Percentiles rank a stretch among this genome's conserved stretches.
phyloP scores from a whole-genome alignment of 2,888 invertebrate species.

The Polietes domitor region DNA sequence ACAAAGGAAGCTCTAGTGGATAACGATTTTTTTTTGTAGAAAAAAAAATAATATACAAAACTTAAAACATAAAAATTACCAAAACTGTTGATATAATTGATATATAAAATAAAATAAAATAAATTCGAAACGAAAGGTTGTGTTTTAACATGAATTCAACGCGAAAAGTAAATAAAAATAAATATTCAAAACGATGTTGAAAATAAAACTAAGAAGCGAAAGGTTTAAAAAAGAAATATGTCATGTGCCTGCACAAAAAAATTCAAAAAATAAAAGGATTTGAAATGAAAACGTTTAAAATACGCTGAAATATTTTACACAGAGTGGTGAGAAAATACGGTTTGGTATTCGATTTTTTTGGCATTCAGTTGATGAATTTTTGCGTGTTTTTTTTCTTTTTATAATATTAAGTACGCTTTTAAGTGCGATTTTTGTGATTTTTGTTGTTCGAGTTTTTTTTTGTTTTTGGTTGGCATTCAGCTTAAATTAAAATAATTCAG shows the following conservation, averaged over 20 bases:
- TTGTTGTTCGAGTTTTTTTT: conserved; percentile 16
- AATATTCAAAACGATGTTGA: conserved; percentile 7
- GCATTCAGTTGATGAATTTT: conserved; percentile 55
- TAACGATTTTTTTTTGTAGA: conserved; percentile 10
- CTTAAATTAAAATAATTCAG: conserved; percentile 40
- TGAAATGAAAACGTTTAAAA: conserved; percentile 33
- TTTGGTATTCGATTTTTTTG: conserved; percentile 48
- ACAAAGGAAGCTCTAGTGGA: conserved; percentile 62
- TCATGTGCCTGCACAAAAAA: conserved; percentile 67
- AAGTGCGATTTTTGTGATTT: conserved; percentile 71
- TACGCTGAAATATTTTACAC: conserved; percentile 62
- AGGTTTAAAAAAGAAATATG: conserved; percentile 52
- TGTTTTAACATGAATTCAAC: conserved; percentile 31
- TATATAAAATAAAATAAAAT: conserved; percentile 52
- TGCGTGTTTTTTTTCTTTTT: conserved; percentile 40
- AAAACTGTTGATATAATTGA: conserved; percentile 4
- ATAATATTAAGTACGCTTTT: conserved; percentile 75
- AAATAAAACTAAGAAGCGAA: conserved; percentile 8
- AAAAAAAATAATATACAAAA: conserved; percentile 57
- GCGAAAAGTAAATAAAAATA: conserved; percentile 16
- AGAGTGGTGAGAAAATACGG: conserved; percentile 48
- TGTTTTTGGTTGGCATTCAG: conserved; percentile 38
- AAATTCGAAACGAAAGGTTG: conserved; percentile 62
- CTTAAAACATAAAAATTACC: conserved; percentile 43
- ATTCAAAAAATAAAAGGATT: conserved; percentile 28